A percentile compares a stretch with the other conserved stretches of the same genome.
These are phyloP conservation scores for Sipunculus nudus DNA, from an alignment of 2,888 invertebrate species.

Conservation along the genomic window DNA sequence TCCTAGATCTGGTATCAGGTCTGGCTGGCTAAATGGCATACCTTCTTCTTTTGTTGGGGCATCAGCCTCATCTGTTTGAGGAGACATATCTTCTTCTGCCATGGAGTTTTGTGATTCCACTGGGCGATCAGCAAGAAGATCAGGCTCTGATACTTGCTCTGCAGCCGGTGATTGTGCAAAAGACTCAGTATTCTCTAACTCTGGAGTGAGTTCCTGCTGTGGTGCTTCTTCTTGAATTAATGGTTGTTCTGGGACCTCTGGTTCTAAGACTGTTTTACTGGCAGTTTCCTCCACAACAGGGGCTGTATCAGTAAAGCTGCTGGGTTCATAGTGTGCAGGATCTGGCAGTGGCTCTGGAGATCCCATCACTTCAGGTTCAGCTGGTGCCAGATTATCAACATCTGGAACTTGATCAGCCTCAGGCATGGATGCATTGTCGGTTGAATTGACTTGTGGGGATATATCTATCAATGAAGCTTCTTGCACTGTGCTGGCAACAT, in stretches of 20 bases:
- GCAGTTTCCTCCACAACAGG: conserved; percentile 1
- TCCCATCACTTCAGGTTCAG: conserved; percentile 1
- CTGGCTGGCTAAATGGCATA: not conserved
- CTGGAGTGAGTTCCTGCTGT: not conserved
- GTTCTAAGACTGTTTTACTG: not conserved
- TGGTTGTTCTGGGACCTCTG: not conserved
- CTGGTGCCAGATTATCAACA: not conserved
- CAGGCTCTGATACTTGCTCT: not conserved
- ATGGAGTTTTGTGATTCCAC: too few relatives aligned
- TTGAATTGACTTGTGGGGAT: too few relatives aligned
- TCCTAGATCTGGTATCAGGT: not conserved
- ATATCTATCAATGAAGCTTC: too few relatives aligned
- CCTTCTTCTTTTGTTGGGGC: too few relatives aligned
- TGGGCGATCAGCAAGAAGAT: too few relatives aligned
- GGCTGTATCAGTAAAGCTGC: not conserved
- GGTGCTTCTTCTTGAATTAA: not conserved
- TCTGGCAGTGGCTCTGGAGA: conserved; percentile 46
- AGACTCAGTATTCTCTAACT: too few relatives aligned
- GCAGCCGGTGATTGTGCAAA: not conserved
- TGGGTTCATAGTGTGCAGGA: conserved; percentile 22
- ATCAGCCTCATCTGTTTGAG: too few relatives aligned
- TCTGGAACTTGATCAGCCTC: conserved; percentile 1
- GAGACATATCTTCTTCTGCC: too few relatives aligned
- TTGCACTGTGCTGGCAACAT: too few relatives aligned
- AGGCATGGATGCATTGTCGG: too few relatives aligned